Evolutionary conservation across 2,888 invertebrate genomes (phyloP).

Genomic region (Seira musarum): DNA sequence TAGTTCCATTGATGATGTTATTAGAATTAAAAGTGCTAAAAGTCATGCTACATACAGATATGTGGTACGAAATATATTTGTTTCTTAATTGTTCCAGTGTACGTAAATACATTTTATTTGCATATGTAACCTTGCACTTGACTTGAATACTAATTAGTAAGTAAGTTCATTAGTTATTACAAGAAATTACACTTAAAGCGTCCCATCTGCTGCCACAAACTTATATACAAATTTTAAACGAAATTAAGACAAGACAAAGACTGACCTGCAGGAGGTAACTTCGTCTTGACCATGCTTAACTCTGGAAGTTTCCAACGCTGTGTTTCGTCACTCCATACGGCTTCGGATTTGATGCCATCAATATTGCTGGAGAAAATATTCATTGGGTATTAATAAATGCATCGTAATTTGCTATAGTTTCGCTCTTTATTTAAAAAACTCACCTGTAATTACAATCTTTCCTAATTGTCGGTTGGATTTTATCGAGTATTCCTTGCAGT

Average conservation of each 20-base stretch:
- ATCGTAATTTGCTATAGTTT: neutral
- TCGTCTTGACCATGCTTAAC: constrained; percentile 77
- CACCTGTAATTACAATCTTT: constrained; percentile 80
- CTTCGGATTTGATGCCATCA: constrained; percentile 79
- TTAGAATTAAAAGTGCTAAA: too few relatives aligned
- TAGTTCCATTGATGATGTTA: too few relatives aligned
- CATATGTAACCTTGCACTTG: too few relatives aligned
- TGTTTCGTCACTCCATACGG: constrained; percentile 83
- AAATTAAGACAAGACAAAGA: too few relatives aligned
- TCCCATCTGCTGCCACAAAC: too few relatives aligned
- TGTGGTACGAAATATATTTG: too few relatives aligned
- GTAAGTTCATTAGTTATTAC: too few relatives aligned
- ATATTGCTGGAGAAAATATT: constrained; percentile 75
- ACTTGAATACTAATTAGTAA: too few relatives aligned
- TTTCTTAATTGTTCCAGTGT: too few relatives aligned
- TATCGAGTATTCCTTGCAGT: constrained; percentile 78
- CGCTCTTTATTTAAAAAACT: neutral
- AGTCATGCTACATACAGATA: too few relatives aligned
- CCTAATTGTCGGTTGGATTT: constrained; percentile 80
- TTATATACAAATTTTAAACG: neutral
- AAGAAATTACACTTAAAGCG: too few relatives aligned
- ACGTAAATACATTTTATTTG: too few relatives aligned
- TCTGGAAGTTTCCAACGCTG: constrained; percentile 83
- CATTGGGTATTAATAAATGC: constrained; percentile 17
- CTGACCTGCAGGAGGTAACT: constrained; percentile 81